These are phyloP conservation scores for Mormyrops boulengeri DNA, from an alignment of 2,797 vertebrate species.

Conservation along the genomic window DNA sequence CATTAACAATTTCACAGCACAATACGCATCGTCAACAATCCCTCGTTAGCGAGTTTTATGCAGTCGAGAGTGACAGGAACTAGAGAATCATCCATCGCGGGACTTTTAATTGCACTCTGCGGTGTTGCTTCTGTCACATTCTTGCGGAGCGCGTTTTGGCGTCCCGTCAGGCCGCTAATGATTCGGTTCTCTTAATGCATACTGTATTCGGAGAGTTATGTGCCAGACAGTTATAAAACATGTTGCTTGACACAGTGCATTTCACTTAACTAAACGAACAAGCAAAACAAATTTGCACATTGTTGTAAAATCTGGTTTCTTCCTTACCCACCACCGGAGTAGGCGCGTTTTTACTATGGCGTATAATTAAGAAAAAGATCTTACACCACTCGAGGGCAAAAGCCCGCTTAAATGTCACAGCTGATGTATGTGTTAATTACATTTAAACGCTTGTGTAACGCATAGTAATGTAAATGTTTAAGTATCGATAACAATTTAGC, in stretches of 20 bases:
- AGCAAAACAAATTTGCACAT: not conserved
- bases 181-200: not conserved
- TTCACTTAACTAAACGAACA: not conserved
- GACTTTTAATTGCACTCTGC: not conserved
- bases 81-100: not conserved
- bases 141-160: not conserved
- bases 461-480: not conserved
- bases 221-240: not conserved
- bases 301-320: not conserved
- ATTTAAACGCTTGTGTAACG: not conserved
- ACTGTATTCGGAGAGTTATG: not conserved
- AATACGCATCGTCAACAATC: not conserved
- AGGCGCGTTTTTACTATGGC: not conserved
- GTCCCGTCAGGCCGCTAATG: not conserved
- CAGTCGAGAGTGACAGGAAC: not conserved
- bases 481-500: not conserved
- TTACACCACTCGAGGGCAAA: not conserved
- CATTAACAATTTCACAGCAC: constrained; percentile 15
- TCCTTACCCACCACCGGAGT: not conserved
- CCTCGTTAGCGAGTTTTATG: constrained; percentile 8
- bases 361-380: not conserved
- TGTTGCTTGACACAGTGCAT: not conserved
- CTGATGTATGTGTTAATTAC: not conserved
- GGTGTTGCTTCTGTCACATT: not conserved
- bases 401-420: not conserved